A percentile compares a stretch with the other conserved stretches of the same genome.
These are phyloP conservation scores for Catocala nupta DNA, from an alignment of 2,888 invertebrate species.

Conservation along the genomic window DNA sequence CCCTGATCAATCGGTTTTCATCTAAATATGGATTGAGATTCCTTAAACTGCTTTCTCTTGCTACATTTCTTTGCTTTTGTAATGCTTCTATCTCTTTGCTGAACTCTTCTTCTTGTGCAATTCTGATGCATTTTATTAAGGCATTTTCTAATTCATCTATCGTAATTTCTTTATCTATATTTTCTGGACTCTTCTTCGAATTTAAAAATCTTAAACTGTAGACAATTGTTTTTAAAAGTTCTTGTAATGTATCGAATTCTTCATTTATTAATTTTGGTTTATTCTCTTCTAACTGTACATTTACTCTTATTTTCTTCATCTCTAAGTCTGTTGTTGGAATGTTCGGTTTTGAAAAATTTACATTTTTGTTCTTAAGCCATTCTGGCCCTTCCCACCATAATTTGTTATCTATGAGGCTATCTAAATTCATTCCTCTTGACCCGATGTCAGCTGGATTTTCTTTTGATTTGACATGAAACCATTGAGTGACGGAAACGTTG, in stretches of 20 bases:
- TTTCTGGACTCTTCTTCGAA: background rate
- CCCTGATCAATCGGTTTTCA: conserved; percentile 2
- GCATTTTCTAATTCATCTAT: background rate
- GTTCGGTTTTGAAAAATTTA: too few relatives aligned
- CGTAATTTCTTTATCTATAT: background rate
- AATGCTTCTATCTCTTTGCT: background rate
- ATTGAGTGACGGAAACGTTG: conserved; percentile 9
- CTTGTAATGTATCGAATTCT: conserved; percentile 4
- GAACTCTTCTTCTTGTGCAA: background rate
- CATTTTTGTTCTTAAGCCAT: background rate
- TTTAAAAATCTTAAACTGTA: conserved; percentile 17
- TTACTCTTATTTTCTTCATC: background rate
- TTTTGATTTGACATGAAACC: background rate
- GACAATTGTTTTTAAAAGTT: conserved; percentile 6
- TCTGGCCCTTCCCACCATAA: conserved; percentile 3
- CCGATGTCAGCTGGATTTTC: conserved; percentile 6
- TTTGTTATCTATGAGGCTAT: background rate
- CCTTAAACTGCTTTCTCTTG: background rate
- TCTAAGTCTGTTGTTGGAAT: background rate
- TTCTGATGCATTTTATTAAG: background rate
- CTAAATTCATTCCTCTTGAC: background rate
- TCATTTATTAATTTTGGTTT: background rate
- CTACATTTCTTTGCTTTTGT: too few relatives aligned
- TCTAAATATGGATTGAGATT: conserved; percentile 8
- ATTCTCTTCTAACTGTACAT: background rate